A percentile compares a stretch with the other conserved stretches of the same genome.
Conservation (phyloP, 1,140 invertebrate species). For the Brachionus rotundiformis region DNA sequence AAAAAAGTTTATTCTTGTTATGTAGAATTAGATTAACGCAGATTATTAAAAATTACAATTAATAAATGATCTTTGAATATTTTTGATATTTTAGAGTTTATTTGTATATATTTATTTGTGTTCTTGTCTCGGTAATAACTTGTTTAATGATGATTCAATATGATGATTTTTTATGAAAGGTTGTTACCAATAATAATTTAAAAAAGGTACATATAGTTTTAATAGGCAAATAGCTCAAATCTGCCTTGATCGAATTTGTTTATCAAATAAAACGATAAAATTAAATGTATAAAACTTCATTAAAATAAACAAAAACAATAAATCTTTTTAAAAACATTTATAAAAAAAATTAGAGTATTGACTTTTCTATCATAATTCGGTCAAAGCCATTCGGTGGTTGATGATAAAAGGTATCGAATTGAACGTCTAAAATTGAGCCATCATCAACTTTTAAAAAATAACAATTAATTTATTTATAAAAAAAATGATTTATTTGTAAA, state of each 20-base stretch:
- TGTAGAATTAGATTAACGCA: too few species aligned
- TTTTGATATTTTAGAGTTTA: too few species aligned
- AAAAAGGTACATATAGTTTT: neutral
- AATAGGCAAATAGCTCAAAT: neutral
- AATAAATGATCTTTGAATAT: too few species aligned
- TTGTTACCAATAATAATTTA: neutral
- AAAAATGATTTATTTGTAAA: too few species aligned
- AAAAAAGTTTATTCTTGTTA: too few species aligned
- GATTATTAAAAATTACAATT: too few species aligned
- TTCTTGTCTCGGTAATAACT: too few species aligned
- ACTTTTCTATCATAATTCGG: slow-evolving; percentile 94
- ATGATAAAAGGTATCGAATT: slow-evolving; percentile 83
- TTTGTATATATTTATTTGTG: too few species aligned
- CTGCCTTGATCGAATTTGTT: neutral
- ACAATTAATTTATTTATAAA: slow-evolving; percentile 34
- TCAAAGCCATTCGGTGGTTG: slow-evolving; percentile 85
- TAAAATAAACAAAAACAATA: slow-evolving; percentile 25
- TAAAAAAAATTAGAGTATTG: slow-evolving; percentile 73
- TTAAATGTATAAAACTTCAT: neutral
- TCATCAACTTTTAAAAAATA: slow-evolving; percentile 81
- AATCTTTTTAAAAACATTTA: neutral
- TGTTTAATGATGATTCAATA: neutral
- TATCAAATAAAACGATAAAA: neutral
- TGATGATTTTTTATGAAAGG: neutral
- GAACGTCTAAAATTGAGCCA: slow-evolving; percentile 91